These are phyloP conservation scores for Andrena marginata DNA, from an alignment of 2,888 invertebrate species.

Conservation along the genomic window DNA sequence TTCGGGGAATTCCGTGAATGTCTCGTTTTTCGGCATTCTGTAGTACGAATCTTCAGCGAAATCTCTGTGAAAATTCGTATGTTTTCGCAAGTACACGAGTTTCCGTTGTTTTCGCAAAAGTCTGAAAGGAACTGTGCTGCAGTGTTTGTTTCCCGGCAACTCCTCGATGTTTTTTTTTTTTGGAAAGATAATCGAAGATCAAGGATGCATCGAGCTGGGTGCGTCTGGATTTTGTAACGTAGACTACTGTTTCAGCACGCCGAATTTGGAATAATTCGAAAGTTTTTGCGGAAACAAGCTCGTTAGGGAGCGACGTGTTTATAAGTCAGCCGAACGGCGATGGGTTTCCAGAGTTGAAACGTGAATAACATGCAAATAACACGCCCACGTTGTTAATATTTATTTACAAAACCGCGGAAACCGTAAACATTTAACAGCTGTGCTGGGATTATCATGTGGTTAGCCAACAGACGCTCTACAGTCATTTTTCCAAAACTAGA, in stretches of 20 bases:
- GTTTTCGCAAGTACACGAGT: neutral
- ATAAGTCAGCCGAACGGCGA: conserved; percentile 30
- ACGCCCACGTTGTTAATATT: conserved; percentile 45
- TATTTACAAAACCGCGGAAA: conserved; percentile 56
- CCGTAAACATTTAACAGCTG: conserved; percentile 67
- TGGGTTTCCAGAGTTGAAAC: conserved; percentile 62
- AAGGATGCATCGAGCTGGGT: neutral
- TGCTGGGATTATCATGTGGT: conserved; percentile 23
- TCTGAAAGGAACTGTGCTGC: neutral
- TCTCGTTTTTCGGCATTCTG: neutral
- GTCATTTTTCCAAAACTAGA: neutral
- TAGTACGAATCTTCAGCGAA: neutral
- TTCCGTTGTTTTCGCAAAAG: conserved; percentile 9
- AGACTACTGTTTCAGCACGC: neutral
- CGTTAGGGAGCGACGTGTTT: conserved; percentile 41
- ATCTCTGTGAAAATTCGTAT: neutral
- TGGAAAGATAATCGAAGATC: conserved; percentile 26
- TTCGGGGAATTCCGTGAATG: neutral
- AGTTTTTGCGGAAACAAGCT: conserved; percentile 46
- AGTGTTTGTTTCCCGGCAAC: conserved; percentile 10
- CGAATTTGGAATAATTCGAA: conserved; percentile 49
- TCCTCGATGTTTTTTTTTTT: conserved; percentile 19
- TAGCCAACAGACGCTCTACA: conserved; percentile 21
- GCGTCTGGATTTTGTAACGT: conserved; percentile 42
- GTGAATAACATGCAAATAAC: conserved; percentile 67